Evolutionary conservation across 2,797 vertebrate species (phyloP).

Genomic region (Poeciliopsis turneri): DNA sequence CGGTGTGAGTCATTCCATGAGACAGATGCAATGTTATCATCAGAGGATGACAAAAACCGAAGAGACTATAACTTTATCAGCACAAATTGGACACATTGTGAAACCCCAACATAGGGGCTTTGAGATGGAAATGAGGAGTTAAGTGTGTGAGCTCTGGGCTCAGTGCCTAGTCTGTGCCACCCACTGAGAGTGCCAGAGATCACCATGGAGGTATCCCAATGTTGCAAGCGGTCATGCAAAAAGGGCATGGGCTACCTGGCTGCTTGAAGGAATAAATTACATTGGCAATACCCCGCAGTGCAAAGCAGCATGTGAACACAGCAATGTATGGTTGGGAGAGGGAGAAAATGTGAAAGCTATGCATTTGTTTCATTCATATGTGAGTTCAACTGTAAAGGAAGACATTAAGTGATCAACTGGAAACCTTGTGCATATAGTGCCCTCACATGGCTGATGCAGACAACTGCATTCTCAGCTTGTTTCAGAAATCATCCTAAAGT

Average conservation of each 20-base stretch:
- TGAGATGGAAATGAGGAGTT: constrained; percentile 86
- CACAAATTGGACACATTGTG: constrained; percentile 83
- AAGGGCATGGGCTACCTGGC: constrained; percentile 74
- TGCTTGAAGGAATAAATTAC: constrained; percentile 69
- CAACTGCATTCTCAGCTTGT: constrained; percentile 43
- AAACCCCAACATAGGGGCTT: constrained; percentile 70
- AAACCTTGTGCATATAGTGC: constrained; percentile 63
- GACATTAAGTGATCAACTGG: constrained; percentile 8
- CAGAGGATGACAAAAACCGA: constrained; percentile 71
- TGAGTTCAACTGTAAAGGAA: constrained; percentile 10
- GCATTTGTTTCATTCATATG: constrained; percentile 36
- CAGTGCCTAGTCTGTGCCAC: constrained; percentile 77
- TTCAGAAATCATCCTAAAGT: not conserved
- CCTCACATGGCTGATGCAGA: constrained; percentile 70
- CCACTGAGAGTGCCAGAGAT: constrained; percentile 80
- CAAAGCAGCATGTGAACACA: constrained; percentile 24
- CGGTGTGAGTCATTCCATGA: constrained; percentile 80
- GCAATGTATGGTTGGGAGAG: not conserved
- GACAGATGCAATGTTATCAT: constrained; percentile 82
- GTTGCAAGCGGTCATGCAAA: constrained; percentile 75
- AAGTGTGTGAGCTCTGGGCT: constrained; percentile 81
- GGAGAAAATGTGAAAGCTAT: constrained; percentile 12
- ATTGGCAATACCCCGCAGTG: constrained; percentile 32
- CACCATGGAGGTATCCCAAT: constrained; percentile 75
- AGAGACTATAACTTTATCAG: constrained; percentile 83